Base-by-base conservation (phyloP, 2,888 invertebrate genomes). In the Chloroclystis v-ata region DNA sequence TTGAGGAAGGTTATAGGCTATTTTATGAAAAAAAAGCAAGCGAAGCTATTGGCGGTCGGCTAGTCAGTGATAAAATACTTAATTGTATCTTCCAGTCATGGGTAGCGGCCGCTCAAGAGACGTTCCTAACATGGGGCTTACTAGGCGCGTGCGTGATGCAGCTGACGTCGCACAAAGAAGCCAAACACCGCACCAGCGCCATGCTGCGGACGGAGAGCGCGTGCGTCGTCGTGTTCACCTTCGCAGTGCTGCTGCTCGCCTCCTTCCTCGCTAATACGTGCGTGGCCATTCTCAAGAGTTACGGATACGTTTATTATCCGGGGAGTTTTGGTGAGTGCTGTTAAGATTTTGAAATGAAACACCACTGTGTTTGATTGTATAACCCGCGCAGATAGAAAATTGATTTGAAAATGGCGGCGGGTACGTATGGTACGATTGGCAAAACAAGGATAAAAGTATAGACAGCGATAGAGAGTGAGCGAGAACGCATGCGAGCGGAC, bases 291-390 rank as follows among this genome's bases (percentile, higher is more conserved):
- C 80, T 97, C 57, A 91, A 90, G 63, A 91, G 92, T 50, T 89
- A 92, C 60, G 94, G 94, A 38, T 96, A 92, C 65, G 80, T 86
- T 44, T 96, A 95, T 70, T 83, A 92, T 41, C 94, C 96, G 1
- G 94, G 95, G 56, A 96, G 96, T 14, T 97, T 94, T 77, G 97
- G 96, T 96, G 77, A 90, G 90, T n/a, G n/a, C n/a, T n/a, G n/a
- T 11, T 14, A 5, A 20, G 2, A 20, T 20, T 20, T 20, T 20
- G n/a, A n/a, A n/a, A n/a, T n/a, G n/a, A n/a, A n/a, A n/a, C n/a
- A n/a, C n/a, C n/a, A n/a, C n/a, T n/a, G n/a, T n/a, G n/a, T n/a
- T n/a, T n/a, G n/a, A n/a, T n/a, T n/a, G n/a, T n/a, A n/a, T n/a
- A n/a, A n/a, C n/a, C n/a, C n/a, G n/a, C n/a, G n/a, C n/a, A n/a